Evolutionary conservation across 2,797 vertebrate species (phyloP), one percentile per base, ranked within the genome.

Genomic region (Poecilia wingei): DNA sequence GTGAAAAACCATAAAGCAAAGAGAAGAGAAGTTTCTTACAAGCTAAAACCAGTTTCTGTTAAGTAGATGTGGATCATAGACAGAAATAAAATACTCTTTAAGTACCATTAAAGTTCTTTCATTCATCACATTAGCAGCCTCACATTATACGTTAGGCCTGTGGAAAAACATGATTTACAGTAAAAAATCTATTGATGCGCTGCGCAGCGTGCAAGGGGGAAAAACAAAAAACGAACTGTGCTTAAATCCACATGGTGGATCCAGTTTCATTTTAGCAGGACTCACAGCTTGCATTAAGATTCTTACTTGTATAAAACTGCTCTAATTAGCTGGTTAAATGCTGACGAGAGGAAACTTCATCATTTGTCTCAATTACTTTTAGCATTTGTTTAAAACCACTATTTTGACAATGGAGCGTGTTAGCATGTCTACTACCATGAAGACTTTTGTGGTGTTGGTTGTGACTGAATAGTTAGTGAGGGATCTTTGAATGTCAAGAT

Each of bases 311-410:
- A 41, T 69, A n/a, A 69, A 69, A 25, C 39, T 43, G 39, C 66
- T 69, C 22, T 43, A 69, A 69, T 69, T 69, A 69, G 36, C 8
- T 43, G 22, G 22, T 2, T 43, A 25, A 69, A 68, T 68, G 20
- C 39, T 68, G 64, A 68, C 10, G 22, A 69, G 39, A 69, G 66
- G 66, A 69, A 69, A 69, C 22, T 41, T 41, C 22, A 43, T 69
- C 39, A 43, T 69, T 69, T 43, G 22, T 2, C 22, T 43, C 39
- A 25, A n/a, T 69, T 43, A 69, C 66, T 43, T 43, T n/a, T 12
- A 69, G 66, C 66, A 28, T 69, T 69, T 43, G 22, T 43, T 69
- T 43, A n/a, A 69, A 69, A 43, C 66, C 66, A n/a, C 25, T 69
- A n/a, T 43, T 43, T 39, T 66, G 61, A 39, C 33, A 39, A 41